Percentiles rank a stretch among this genome's conserved stretches.
phyloP scores from a whole-genome alignment of 2,888 invertebrate species.

The Sycophila texana region DNA sequence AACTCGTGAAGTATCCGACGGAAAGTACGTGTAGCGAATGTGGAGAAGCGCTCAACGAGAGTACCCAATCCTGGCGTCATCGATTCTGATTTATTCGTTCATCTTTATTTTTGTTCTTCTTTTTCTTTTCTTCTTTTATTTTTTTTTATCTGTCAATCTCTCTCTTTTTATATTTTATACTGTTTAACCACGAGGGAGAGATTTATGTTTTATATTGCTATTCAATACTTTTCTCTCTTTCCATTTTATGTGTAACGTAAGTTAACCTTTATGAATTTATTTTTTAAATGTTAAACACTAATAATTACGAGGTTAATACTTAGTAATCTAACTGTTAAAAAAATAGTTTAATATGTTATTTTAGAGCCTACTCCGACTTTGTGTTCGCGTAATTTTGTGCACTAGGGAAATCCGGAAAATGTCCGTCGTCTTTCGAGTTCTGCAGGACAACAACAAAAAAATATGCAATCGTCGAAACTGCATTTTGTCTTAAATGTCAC shows the following conservation, averaged over 20 bases:
- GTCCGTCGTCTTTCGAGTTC: constrained; percentile 39
- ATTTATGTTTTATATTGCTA: constrained; percentile 24
- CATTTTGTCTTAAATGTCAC: constrained; percentile 27
- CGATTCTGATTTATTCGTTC: constrained; percentile 41
- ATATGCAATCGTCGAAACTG: constrained; percentile 44
- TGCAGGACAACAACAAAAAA: constrained; percentile 39
- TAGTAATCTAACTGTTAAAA: constrained; percentile 40
- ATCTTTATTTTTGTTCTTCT: constrained; percentile 25
- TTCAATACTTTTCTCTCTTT: constrained; percentile 14
- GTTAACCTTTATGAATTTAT: constrained; percentile 33
- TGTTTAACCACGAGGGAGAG: constrained; percentile 16
- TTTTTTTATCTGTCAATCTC: constrained; percentile 12
- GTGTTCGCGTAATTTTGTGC: constrained; percentile 47
- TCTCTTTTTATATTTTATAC: constrained; percentile 30
- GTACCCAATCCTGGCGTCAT: constrained; percentile 40
- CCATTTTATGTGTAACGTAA: constrained; percentile 41
- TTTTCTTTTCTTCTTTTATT: constrained; percentile 4
- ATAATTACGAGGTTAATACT: constrained; percentile 48
- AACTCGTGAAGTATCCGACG: constrained; percentile 16
- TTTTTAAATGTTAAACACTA: constrained; percentile 46
- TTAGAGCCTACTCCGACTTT: constrained; percentile 16
- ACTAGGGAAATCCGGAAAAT: constrained; percentile 12
- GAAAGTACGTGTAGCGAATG: constrained; percentile 16
- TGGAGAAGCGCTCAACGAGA: constrained; percentile 35
- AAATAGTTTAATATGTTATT: constrained; percentile 42